Evolutionary conservation across 2,888 invertebrate species (phyloP), one percentile per base, ranked within the genome.

Genomic region (Orthosia gothica): DNA sequence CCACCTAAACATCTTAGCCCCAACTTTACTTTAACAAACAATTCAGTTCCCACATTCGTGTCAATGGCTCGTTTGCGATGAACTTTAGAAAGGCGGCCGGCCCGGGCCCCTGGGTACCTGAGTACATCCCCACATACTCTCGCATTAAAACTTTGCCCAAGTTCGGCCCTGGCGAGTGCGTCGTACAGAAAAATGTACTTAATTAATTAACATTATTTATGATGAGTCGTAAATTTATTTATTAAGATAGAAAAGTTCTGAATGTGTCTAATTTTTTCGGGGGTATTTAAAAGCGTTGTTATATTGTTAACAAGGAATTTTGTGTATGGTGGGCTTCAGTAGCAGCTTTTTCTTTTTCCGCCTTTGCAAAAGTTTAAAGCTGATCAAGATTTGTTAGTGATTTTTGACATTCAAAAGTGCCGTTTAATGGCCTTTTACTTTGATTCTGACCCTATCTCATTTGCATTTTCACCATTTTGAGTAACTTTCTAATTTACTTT

Each of bases 141-240:
- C 64, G 90, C 95, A 95, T 96, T 95, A 95, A 95, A 96, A 95
- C 94, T 95, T 95, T 92, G 84, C 70, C 87, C 85, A 93, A 94
- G 93, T 94, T 92, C 79, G 82, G 84, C 89, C 87, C 90, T 86
- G 90, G 89, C 82, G 87, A 89, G 90, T 90, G 91, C 95, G 95
- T 95, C 94, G 94, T 85, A 91, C 90, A 89, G 89, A 93, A 93
- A 94, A 93, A 94, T 92, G 87, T 89, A 89, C 86, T 88, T 88
- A 89, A 91, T 93, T 92, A 83, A 86, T 87, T 89, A 89, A 86
- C 80, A 82, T 85, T 81, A 83, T 84, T 87, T 82, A 76, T 77
- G 85, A 87, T 79, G 79, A 85, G 82, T 65, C 81, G 73, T 87
- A 89, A 83, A 87, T 88, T 86, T 82, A 84, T 80, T 86, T 89